Evolutionary conservation across 1,140 invertebrate genomes (phyloP).

Genomic region (Zaprionus kolodkinae): DNA sequence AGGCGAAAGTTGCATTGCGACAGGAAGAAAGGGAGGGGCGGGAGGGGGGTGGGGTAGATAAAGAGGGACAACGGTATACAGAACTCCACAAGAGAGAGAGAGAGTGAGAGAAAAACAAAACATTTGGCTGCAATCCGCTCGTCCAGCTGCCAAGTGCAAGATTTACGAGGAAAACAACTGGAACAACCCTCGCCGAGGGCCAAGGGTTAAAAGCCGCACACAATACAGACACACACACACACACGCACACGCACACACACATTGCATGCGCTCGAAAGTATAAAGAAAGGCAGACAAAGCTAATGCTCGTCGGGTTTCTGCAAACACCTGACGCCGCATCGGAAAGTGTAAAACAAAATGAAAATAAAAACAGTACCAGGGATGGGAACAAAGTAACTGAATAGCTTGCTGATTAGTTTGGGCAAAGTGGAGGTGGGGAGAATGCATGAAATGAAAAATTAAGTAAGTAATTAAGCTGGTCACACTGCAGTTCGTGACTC

Average conservation of each 20-base stretch:
- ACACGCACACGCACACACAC: not conserved
- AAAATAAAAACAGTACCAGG: not conserved
- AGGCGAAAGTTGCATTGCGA: slow-evolving; percentile 36
- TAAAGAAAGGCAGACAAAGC: slow-evolving; percentile 42
- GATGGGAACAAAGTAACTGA: slow-evolving; percentile 30
- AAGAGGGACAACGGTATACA: slow-evolving; percentile 3
- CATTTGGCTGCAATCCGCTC: slow-evolving; percentile 32
- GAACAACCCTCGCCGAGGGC: slow-evolving; percentile 52
- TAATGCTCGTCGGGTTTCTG: slow-evolving; percentile 30
- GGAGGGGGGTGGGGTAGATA: not conserved
- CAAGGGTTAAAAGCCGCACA: slow-evolving; percentile 60
- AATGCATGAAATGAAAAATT: not conserved
- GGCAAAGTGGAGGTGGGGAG: not conserved
- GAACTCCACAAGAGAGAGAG: not conserved
- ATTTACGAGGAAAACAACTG: slow-evolving; percentile 45
- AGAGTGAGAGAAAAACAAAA: slow-evolving; percentile 21
- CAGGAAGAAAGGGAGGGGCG: slow-evolving; percentile 24
- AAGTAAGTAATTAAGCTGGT: not conserved
- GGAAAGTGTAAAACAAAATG: slow-evolving; percentile 18
- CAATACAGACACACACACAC: not conserved
- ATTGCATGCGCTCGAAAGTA: not conserved
- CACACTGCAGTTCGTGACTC: too few species aligned
- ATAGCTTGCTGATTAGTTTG: slow-evolving; percentile 3
- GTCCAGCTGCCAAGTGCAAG: slow-evolving; percentile 32
- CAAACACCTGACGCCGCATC: slow-evolving; percentile 41